Evolutionary conservation across 2,888 invertebrate species (phyloP), one percentile per base, ranked within the genome.

Genomic region (Eupithecia abbreviata): DNA sequence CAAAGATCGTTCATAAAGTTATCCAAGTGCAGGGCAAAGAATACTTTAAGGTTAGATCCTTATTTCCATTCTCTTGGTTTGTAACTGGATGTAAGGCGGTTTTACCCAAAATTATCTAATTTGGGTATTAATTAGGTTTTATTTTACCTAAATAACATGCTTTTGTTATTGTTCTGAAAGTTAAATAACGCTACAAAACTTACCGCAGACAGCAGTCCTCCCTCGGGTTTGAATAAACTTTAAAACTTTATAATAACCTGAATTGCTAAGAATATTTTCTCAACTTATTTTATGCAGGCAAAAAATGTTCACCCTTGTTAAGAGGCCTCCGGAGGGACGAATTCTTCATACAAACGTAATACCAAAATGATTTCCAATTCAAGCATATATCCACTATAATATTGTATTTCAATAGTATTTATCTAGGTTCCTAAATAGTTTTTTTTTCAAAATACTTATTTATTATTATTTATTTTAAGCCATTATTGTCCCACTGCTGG

Each of bases 221-320:
- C 30, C 62, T 18, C 62, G 18, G 12, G 4, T 30, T 62, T 18
- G 4, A 30, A 30, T 12, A 62, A 30, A 10, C 10, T 62, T 62
- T 30, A 62, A 18, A 30, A 10, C 4, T 10, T 10, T 30, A 30
- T 62, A 18, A 10, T 30, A 30, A 62, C 62, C 62, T 30, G 12
- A 30, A 12, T 58, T 18, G 10, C 62, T 4, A 10, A 18, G 30
- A 0, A 66, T 42, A 66, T 66, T 42, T 66, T 66, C 78, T 77
- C 78, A 76, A 81, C 77, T 78, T 74, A 77, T 81, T 81, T 80
- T 77, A 80, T 71, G 77, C 80, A 73, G 72, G 73, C 67, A 74
- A 77, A 81, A 81, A 78, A 75, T 80, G 78, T 65, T 49, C 69
- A 69, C 79, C 75, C 30, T 30, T 0, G 30, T 30, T 30, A 30